These are phyloP conservation scores for Helleia helle DNA, from an alignment of 2,888 invertebrate genomes.

Conservation along the genomic window DNA sequence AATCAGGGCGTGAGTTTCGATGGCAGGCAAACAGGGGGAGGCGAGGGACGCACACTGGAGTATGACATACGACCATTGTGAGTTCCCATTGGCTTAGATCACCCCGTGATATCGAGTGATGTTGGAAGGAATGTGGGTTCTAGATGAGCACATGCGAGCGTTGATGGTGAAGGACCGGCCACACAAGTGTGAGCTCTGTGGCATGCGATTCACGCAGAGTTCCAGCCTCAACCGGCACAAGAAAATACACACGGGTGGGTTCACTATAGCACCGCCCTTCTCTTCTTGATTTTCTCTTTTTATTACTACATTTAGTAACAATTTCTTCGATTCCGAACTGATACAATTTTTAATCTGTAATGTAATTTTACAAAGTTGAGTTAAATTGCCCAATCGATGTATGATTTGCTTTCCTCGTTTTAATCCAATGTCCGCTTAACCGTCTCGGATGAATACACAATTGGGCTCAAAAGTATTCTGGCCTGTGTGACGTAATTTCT, in stretches of 20 bases:
- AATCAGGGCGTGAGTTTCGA: slow-evolving; percentile 68
- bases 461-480: slow-evolving; percentile 55
- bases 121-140: slow-evolving; percentile 43
- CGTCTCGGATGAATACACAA: slow-evolving; percentile 77
- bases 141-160: slow-evolving; percentile 73
- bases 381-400: no score
- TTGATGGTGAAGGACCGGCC: slow-evolving; percentile 74
- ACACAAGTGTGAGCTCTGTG: slow-evolving; percentile 79
- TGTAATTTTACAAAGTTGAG: no score
- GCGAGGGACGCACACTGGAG: slow-evolving; percentile 50
- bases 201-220: slow-evolving; percentile 81
- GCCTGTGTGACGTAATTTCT: slow-evolving; percentile 46
- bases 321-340: background rate
- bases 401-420: background rate
- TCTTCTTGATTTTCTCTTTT: slow-evolving; percentile 24
- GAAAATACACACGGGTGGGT: slow-evolving; percentile 79
- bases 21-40: slow-evolving; percentile 70
- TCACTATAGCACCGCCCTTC: slow-evolving; percentile 39
- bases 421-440: slow-evolving; percentile 65
- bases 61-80: slow-evolving; percentile 35
- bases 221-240: slow-evolving; percentile 82
- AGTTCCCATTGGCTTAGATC: slow-evolving; percentile 32
- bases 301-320: slow-evolving; percentile 20
- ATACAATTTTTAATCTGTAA: background rate
- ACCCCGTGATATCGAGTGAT: slow-evolving; percentile 25